Evolutionary conservation across 2,888 invertebrate species (phyloP).

Genomic region (Dolomedes plantarius): DNA sequence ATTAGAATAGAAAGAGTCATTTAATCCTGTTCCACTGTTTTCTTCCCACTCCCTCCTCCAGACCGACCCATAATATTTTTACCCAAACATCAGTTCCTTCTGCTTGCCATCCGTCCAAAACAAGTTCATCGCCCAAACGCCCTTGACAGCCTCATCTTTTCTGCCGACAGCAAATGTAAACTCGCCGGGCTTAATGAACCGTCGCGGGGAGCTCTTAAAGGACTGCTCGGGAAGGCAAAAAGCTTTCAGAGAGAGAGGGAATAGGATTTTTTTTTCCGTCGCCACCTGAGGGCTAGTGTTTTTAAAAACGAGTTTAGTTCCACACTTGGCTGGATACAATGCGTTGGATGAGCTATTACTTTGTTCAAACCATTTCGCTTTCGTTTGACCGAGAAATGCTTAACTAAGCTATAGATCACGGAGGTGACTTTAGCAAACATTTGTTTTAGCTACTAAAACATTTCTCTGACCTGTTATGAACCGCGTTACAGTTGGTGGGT

Average conservation of each 20-base stretch:
- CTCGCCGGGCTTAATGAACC: background rate
- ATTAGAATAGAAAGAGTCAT: too few relatives aligned
- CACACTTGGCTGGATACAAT: background rate
- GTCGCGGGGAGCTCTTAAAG: background rate
- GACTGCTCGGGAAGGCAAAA: background rate
- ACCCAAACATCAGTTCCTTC: background rate
- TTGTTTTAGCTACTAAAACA: too few relatives aligned
- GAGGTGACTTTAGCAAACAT: too few relatives aligned
- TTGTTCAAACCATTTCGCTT: background rate
- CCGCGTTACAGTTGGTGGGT: too few relatives aligned
- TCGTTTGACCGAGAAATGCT: background rate
- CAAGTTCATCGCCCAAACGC: conserved; percentile 8
- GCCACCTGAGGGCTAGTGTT: background rate
- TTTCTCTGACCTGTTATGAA: too few relatives aligned
- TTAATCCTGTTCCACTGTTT: too few relatives aligned
- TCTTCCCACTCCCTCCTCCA: too few relatives aligned
- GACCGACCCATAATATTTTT: too few relatives aligned
- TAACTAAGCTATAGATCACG: too few relatives aligned
- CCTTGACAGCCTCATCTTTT: conserved; percentile 11
- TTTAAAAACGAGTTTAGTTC: background rate
- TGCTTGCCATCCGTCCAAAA: background rate
- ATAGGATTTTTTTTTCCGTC: background rate
- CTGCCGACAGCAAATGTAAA: background rate
- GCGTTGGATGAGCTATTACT: background rate
- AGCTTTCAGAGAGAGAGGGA: background rate